These are phyloP conservation scores for Macquaria australasica DNA, from an alignment of 2,113 vertebrate genomes.

Conservation along the genomic window DNA sequence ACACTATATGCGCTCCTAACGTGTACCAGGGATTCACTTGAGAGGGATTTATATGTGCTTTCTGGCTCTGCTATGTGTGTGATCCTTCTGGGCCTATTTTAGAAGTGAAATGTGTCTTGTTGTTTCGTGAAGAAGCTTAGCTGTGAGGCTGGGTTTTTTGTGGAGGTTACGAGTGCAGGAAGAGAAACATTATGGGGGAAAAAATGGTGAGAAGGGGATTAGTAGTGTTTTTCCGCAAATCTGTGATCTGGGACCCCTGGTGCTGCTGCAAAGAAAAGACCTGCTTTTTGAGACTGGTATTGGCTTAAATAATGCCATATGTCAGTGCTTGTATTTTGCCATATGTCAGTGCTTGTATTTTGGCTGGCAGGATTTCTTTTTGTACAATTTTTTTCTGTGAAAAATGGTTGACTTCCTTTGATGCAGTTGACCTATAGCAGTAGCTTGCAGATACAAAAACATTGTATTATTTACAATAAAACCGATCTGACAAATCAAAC, in stretches of 20 bases:
- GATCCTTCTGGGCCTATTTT: slow-evolving; percentile 57
- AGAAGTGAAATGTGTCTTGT: slow-evolving; percentile 49
- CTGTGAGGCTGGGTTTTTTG: slow-evolving; percentile 41
- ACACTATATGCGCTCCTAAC: slow-evolving; percentile 40
- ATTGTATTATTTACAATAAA: not conserved
- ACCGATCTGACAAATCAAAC: not conserved
- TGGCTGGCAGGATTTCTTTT: not conserved
- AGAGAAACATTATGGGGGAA: slow-evolving; percentile 28
- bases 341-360: slow-evolving; percentile 16
- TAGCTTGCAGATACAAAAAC: not conserved
- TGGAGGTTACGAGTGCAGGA: slow-evolving; percentile 30
- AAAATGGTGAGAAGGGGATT: slow-evolving; percentile 52
- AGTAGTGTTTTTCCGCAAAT: slow-evolving; percentile 49
- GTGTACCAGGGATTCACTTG: slow-evolving; percentile 62
- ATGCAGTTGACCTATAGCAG: not conserved
- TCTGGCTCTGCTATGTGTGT: slow-evolving; percentile 37
- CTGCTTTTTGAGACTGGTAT: slow-evolving; percentile 17
- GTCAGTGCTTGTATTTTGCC: too few species aligned
- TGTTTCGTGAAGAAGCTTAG: slow-evolving; percentile 56
- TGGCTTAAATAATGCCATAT: not conserved
- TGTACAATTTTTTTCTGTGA: not conserved
- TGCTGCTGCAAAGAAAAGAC: slow-evolving; percentile 39
- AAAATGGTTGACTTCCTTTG: not conserved
- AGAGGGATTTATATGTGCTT: slow-evolving; percentile 67
- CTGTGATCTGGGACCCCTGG: slow-evolving; percentile 41